These are phyloP conservation scores for Darevskia mixta DNA, from an alignment of 2,797 vertebrate species.

Conservation along the genomic window DNA sequence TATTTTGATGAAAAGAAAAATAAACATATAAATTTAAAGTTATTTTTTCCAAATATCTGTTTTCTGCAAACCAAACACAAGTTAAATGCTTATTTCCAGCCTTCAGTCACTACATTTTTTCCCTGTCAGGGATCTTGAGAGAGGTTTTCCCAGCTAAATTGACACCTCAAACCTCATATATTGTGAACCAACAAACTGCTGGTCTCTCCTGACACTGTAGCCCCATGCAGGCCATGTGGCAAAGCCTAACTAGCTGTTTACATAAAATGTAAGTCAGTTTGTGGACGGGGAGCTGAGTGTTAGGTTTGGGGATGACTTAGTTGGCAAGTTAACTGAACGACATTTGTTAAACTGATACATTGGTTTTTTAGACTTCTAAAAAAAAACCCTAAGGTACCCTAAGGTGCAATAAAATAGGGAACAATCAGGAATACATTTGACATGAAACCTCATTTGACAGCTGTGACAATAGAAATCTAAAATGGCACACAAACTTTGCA, in stretches of 20 bases:
- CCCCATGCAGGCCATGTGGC: too few relatives aligned
- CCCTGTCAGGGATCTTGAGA: too few relatives aligned
- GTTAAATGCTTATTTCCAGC: too few relatives aligned
- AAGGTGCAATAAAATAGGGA: not conserved
- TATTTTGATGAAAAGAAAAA: not conserved
- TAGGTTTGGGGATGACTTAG: not conserved
- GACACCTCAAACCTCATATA: too few relatives aligned
- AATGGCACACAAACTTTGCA: not conserved
- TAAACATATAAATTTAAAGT: not conserved
- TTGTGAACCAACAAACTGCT: too few relatives aligned
- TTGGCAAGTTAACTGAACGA: not conserved
- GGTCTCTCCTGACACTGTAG: too few relatives aligned
- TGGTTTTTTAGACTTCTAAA: not conserved
- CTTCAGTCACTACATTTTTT: too few relatives aligned
- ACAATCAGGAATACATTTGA: not conserved
- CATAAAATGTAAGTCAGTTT: not conserved
- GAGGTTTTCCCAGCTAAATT: too few relatives aligned
- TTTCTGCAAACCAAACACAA: not conserved
- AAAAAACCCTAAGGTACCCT: not conserved
- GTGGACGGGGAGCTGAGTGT: not conserved
- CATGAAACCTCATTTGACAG: not conserved
- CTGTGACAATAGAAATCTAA: not conserved
- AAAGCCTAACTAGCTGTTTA: too few relatives aligned
- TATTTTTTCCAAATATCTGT: not conserved
- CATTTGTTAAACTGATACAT: not conserved